These are phyloP conservation scores for Pempheris klunzingeri DNA, from an alignment of 2,797 vertebrate genomes.

Conservation along the genomic window DNA sequence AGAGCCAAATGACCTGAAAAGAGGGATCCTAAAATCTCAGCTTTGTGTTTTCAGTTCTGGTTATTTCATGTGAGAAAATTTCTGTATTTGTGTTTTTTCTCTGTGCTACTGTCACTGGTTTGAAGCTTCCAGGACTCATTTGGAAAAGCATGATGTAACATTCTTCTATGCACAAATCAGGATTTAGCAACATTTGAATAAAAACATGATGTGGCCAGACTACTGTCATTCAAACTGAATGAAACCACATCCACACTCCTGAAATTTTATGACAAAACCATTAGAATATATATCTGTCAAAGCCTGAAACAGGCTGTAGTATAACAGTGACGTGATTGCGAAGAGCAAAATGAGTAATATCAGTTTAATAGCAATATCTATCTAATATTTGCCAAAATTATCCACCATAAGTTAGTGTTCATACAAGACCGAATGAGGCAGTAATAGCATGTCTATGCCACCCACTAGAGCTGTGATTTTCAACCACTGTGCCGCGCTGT, in stretches of 20 bases:
- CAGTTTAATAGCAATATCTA: background rate
- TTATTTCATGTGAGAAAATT: background rate
- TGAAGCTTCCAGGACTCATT: background rate
- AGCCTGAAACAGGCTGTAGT: background rate
- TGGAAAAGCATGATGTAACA: background rate
- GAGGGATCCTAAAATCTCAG: too few relatives aligned
- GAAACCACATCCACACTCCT: background rate
- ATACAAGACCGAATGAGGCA: background rate
- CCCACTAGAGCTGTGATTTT: too few relatives aligned
- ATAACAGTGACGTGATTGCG: background rate
- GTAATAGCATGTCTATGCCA: too few relatives aligned
- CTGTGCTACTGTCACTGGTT: background rate
- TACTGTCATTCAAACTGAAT: background rate
- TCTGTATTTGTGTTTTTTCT: background rate
- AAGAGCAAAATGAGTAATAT: background rate
- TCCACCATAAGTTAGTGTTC: background rate
- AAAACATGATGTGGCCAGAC: background rate
- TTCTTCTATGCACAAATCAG: too few relatives aligned
- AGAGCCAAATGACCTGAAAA: too few relatives aligned
- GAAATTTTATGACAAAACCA: too few relatives aligned
- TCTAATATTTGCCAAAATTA: background rate
- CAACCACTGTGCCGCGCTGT: too few relatives aligned
- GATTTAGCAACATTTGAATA: too few relatives aligned
- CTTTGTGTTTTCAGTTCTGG: too few relatives aligned
- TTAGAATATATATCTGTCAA: too few relatives aligned